Evolutionary conservation across 2,888 invertebrate genomes (phyloP).

Genomic region (Adela reaumurella): DNA sequence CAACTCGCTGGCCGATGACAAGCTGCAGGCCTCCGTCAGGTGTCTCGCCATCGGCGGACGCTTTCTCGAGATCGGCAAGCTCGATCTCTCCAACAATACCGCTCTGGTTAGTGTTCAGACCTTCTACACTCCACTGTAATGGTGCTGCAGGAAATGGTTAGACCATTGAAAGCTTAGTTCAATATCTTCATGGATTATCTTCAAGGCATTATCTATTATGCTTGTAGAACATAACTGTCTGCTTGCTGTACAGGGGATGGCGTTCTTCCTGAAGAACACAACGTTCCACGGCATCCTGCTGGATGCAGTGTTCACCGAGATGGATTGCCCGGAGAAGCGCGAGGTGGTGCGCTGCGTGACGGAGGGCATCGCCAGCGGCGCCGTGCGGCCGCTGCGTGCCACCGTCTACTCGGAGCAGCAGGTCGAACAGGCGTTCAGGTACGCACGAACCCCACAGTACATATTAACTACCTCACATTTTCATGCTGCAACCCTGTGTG

Average conservation of each 20-base stretch:
- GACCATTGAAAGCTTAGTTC: too few species aligned
- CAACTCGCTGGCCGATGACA: slow-evolving; percentile 96
- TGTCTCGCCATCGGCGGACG: slow-evolving; percentile 90
- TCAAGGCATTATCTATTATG: too few species aligned
- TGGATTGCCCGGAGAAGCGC: slow-evolving; percentile 63
- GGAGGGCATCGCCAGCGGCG: slow-evolving; percentile 84
- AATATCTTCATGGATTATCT: too few species aligned
- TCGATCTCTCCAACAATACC: slow-evolving; percentile 89
- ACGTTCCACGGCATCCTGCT: slow-evolving; percentile 96
- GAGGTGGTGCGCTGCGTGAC: slow-evolving; percentile 74
- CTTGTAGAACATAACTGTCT: too few species aligned
- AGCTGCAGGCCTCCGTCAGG: slow-evolving; percentile 89
- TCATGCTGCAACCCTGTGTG: too few species aligned
- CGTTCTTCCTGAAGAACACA: slow-evolving; percentile 91
- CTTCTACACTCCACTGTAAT: too few species aligned
- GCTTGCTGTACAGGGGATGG: slow-evolving; percentile 68
- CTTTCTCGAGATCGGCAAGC: slow-evolving; percentile 98
- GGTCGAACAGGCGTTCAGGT: slow-evolving; percentile 88
- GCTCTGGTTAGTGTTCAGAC: slow-evolving; percentile 62
- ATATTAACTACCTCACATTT: too few species aligned
- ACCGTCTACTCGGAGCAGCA: slow-evolving; percentile 84
- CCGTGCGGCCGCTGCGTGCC: slow-evolving; percentile 85
- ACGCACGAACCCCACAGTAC: slow-evolving; percentile 6
- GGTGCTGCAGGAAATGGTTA: too few species aligned
- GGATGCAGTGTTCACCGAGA: slow-evolving; percentile 85